phyloP scores from a whole-genome alignment of 2,113 vertebrate genomes.

The Stictonetta naevosa region DNA sequence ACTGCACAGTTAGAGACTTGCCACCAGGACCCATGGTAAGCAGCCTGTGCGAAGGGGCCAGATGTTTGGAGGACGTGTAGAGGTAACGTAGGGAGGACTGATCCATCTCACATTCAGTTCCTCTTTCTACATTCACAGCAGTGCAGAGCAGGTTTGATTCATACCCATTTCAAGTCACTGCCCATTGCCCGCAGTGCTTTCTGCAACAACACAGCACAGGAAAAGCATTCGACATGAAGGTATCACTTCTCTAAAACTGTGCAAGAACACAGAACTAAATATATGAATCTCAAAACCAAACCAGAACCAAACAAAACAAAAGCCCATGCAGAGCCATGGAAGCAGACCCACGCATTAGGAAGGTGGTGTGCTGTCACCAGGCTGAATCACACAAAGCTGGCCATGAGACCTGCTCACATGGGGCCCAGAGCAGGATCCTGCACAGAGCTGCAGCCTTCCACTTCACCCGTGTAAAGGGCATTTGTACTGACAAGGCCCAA shows the following conservation, averaged over 20 bases:
- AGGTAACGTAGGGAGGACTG: background rate
- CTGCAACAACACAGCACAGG: background rate
- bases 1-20: background rate
- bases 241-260: conserved; percentile 10
- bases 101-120: background rate
- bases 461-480: accelerated
- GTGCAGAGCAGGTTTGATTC: background rate
- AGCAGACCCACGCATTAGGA: background rate
- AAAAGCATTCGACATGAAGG: background rate
- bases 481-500: background rate
- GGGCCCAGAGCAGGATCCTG: background rate
- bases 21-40: background rate
- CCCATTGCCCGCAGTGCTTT: background rate
- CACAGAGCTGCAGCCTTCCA: background rate
- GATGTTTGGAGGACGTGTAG: background rate
- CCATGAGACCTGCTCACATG: background rate
- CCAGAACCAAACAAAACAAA: background rate
- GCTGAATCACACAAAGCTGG: background rate
- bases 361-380: background rate
- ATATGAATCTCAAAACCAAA: background rate
- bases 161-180: background rate
- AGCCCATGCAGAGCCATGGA: background rate
- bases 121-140: background rate
- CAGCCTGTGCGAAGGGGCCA: background rate
- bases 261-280: background rate